Conservation (phyloP, 2,113 vertebrate genomes). For the Ursus arctos region DNA sequence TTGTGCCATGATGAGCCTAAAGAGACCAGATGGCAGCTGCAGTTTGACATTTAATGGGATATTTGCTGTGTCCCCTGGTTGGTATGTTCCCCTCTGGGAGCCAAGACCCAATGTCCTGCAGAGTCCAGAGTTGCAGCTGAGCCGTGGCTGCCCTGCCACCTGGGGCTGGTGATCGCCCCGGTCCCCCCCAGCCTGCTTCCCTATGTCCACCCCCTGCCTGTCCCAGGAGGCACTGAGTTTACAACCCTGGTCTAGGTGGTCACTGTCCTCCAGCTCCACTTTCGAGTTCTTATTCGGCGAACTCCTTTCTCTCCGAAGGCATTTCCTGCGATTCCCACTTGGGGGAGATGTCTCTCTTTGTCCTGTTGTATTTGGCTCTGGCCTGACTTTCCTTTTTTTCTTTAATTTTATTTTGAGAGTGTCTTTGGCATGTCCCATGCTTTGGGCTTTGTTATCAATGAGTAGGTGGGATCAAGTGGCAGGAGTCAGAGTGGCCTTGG, state of each 20-base stretch:
- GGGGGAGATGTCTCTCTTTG: not conserved
- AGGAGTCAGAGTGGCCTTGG: not conserved
- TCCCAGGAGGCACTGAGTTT: not conserved
- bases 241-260: accelerated
- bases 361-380: accelerated
- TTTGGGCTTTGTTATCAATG: not conserved
- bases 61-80: not conserved
- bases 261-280: too few relatives aligned
- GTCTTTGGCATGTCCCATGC: not conserved
- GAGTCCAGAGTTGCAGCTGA: not conserved
- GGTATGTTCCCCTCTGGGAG: not conserved
- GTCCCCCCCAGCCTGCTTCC: not conserved
- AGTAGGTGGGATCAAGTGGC: not conserved
- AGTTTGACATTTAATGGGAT: not conserved
- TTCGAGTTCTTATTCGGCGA: accelerated
- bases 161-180: too few relatives aligned
- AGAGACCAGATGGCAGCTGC: not conserved
- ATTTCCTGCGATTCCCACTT: not conserved
- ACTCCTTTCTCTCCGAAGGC: not conserved
- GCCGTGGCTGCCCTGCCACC: accelerated
- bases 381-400: not conserved
- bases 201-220: too few relatives aligned
- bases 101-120: not conserved
- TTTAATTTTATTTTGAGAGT: not conserved
- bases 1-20: not conserved